Evolutionary conservation across 37 sponge, comb jelly and placozoan genomes (phyloP).

Genomic region (Tethya wilhelma): DNA sequence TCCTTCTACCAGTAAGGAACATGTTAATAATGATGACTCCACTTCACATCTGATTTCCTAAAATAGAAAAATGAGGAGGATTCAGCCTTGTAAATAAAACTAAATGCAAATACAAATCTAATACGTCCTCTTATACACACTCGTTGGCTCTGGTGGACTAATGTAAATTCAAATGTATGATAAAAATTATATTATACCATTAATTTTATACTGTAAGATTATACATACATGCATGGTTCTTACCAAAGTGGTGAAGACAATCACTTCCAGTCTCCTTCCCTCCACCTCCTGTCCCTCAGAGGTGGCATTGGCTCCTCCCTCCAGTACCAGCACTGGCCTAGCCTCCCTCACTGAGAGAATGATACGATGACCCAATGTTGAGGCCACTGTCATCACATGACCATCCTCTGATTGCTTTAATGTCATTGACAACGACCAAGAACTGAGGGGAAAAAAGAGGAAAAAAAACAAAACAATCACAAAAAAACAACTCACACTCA

Average conservation of each 20-base stretch:
- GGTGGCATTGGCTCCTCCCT: neutral
- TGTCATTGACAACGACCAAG: slow-evolving; percentile 19
- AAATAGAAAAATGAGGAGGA: neutral
- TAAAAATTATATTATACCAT: neutral
- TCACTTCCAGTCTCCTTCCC: neutral
- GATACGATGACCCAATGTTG: slow-evolving; percentile 15
- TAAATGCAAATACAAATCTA: too few species aligned
- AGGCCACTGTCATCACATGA: slow-evolving; percentile 15
- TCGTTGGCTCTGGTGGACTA: neutral
- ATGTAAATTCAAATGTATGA: neutral
- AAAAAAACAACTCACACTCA: too few species aligned
- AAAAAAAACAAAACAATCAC: neutral
- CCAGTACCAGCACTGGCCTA: neutral
- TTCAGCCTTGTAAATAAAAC: too few species aligned
- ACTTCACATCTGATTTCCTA: slow-evolving; percentile 13
- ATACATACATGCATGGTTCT: neutral
- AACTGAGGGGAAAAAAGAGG: slow-evolving; percentile 1
- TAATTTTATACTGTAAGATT: neutral
- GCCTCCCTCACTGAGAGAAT: neutral
- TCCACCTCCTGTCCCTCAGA: neutral
- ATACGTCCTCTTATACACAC: too few species aligned
- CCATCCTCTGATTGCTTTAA: slow-evolving; percentile 21
- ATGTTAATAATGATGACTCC: neutral
- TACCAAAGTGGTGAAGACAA: slow-evolving; percentile 13
- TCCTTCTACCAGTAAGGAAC: slow-evolving; percentile 1